These are phyloP conservation scores for Drosophila navojoa DNA, from an alignment of 1,140 invertebrate genomes.

Conservation along the genomic window DNA sequence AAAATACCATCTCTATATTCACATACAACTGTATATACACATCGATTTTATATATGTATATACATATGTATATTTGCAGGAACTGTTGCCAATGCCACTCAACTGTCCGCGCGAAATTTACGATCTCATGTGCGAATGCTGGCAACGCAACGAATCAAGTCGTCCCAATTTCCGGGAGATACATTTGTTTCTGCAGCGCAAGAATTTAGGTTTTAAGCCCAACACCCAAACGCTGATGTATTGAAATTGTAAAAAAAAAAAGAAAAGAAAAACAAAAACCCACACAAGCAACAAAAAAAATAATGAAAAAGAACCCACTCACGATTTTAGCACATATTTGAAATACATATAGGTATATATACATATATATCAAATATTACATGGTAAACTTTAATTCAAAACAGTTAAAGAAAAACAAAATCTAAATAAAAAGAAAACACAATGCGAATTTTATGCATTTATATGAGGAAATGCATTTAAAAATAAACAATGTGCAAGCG, in stretches of 20 bases:
- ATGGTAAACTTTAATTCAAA: slow-evolving; percentile 17
- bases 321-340: slow-evolving; percentile 59
- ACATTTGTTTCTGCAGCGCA: slow-evolving; percentile 94
- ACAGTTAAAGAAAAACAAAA: slow-evolving; percentile 13
- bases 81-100: slow-evolving; percentile 89
- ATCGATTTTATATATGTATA: not conserved
- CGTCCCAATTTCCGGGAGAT: slow-evolving; percentile 96
- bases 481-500: slow-evolving; percentile 21
- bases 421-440: slow-evolving; percentile 11
- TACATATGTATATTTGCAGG: slow-evolving; percentile 81
- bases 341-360: slow-evolving; percentile 29
- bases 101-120: slow-evolving; percentile 96
- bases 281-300: not conserved
- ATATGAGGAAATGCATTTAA: slow-evolving; percentile 48
- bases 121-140: slow-evolving; percentile 97
- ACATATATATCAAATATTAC: slow-evolving; percentile 37
- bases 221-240: slow-evolving; percentile 64
- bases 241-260: slow-evolving; percentile 19
- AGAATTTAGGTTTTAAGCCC: slow-evolving; percentile 93
- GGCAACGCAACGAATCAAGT: slow-evolving; percentile 93
- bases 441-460: slow-evolving; percentile 52
- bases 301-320: slow-evolving; percentile 7
- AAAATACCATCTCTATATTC: not conserved
- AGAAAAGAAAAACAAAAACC: not conserved
- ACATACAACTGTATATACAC: not conserved